A percentile compares a stretch with the other conserved stretches of the same genome.
phyloP scores from a whole-genome alignment of 2,888 invertebrate genomes.

The Pachycephus smyrnensis region DNA sequence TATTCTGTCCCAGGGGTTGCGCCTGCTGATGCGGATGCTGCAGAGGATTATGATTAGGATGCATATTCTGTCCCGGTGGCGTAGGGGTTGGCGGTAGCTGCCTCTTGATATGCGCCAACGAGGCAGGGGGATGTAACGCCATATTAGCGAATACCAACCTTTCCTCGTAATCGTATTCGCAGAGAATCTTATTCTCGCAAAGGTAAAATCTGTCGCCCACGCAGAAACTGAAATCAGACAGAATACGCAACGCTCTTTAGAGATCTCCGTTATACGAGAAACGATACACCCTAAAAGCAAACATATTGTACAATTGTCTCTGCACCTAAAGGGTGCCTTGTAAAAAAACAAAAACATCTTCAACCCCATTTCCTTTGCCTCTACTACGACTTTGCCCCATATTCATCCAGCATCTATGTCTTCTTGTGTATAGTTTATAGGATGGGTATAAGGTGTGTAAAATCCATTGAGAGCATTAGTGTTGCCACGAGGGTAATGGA shows the following conservation, averaged over 20 bases:
- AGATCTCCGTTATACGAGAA: too few species aligned
- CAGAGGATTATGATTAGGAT: slow-evolving; percentile 58
- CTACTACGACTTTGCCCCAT: too few species aligned
- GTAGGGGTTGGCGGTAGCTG: slow-evolving; percentile 69
- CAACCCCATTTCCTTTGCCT: too few species aligned
- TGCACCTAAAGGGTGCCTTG: too few species aligned
- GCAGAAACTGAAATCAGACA: slow-evolving; percentile 84
- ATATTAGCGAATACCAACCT: slow-evolving; percentile 94
- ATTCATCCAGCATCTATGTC: too few species aligned
- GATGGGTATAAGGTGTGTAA: too few species aligned
- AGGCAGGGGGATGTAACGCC: slow-evolving; percentile 87
- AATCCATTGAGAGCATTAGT: too few species aligned
- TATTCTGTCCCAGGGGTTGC: slow-evolving; percentile 57
- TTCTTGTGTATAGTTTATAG: too few species aligned
- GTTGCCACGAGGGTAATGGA: too few species aligned
- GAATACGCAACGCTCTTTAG: slow-evolving; percentile 3
- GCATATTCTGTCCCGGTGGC: slow-evolving; percentile 58
- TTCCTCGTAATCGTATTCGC: slow-evolving; percentile 98
- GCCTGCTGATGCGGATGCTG: slow-evolving; percentile 43
- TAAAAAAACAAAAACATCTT: too few species aligned
- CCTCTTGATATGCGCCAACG: slow-evolving; percentile 82
- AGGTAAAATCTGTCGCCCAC: slow-evolving; percentile 97
- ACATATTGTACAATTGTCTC: too few species aligned
- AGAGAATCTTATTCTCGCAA: slow-evolving; percentile 97
- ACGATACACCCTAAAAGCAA: too few species aligned